Evolutionary conservation across 2,888 invertebrate genomes (phyloP).

Genomic region (Apomyelois bistriatella): DNA sequence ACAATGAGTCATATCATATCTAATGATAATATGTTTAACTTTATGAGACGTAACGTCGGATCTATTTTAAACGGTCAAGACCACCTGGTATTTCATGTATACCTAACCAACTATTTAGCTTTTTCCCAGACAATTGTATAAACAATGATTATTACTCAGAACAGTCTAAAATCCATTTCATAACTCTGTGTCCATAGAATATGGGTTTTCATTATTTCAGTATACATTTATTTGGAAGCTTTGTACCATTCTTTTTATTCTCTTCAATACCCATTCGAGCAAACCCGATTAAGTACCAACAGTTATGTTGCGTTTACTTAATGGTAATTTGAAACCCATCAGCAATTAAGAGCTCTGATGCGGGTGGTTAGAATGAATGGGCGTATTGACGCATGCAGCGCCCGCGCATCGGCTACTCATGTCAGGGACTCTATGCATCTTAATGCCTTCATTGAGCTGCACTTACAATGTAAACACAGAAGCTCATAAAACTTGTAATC

Average conservation of each 20-base stretch:
- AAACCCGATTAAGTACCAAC: neutral
- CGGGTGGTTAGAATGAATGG: conserved; percentile 47
- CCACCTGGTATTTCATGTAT: neutral
- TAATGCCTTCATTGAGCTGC: conserved; percentile 11
- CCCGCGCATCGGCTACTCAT: conserved; percentile 29
- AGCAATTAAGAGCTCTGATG: conserved; percentile 51
- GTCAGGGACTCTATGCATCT: conserved; percentile 28
- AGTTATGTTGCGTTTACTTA: conserved; percentile 13
- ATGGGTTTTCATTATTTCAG: too few species aligned
- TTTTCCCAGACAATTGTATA: neutral
- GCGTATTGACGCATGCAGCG: conserved; percentile 43
- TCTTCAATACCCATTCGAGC: neutral
- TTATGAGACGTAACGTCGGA: neutral
- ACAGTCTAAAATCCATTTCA: too few species aligned
- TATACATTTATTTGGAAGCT: neutral
- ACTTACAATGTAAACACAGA: conserved; percentile 8
- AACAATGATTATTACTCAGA: neutral
- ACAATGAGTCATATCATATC: neutral
- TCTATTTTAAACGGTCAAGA: conserved; percentile 9
- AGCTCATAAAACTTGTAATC: conserved; percentile 8
- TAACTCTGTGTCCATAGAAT: too few species aligned
- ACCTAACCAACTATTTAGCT: neutral
- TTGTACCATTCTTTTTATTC: neutral
- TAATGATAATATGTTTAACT: neutral
- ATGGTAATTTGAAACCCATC: conserved; percentile 43